Percentiles rank a stretch among this genome's conserved stretches.
Conservation (phyloP, 30 jellyfish, hydroid and myxozoan species). For the Haliclystus octoradiatus region DNA sequence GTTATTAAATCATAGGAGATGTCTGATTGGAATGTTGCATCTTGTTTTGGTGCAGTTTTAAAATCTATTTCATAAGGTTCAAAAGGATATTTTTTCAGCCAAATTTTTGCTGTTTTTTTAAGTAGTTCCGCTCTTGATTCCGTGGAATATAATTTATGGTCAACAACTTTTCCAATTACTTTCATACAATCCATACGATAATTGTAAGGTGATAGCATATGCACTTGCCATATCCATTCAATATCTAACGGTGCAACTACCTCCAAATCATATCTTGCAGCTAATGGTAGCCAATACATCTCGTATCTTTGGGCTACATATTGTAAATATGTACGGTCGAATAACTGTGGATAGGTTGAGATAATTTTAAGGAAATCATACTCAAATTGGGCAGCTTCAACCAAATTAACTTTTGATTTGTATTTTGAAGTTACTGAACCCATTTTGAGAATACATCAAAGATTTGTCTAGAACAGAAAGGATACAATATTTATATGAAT, state of each 20-base stretch:
- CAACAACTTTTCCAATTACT: constrained; percentile 31
- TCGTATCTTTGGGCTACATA: constrained; percentile 62
- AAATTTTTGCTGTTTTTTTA: constrained; percentile 17
- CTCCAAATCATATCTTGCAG: constrained; percentile 13
- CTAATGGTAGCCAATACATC: constrained; percentile 75
- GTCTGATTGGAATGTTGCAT: constrained; percentile 8
- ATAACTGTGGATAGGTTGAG: constrained; percentile 28
- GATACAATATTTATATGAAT: too few species aligned
- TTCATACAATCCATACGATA: constrained; percentile 52
- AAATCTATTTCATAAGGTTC: constrained; percentile 55
- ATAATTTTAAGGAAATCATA: constrained; percentile 67
- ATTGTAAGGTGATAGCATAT: constrained; percentile 68
- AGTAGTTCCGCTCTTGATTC: constrained; percentile 11
- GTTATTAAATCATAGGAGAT: constrained; percentile 33
- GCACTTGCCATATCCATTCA: constrained; percentile 85
- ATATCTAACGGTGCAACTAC: constrained; percentile 81
- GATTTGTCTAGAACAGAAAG: too few species aligned
- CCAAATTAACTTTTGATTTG: constrained; percentile 36
- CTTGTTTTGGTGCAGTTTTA: constrained; percentile 18
- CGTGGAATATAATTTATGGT: constrained; percentile 22
- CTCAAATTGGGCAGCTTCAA: constrained; percentile 23
- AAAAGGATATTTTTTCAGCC: constrained; percentile 60
- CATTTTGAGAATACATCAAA: too few species aligned
- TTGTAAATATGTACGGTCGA: constrained; percentile 19
- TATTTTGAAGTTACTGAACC: background rate